Conservation (phyloP, 2,888 invertebrate genomes). For the Yponomeuta evonymella region DNA sequence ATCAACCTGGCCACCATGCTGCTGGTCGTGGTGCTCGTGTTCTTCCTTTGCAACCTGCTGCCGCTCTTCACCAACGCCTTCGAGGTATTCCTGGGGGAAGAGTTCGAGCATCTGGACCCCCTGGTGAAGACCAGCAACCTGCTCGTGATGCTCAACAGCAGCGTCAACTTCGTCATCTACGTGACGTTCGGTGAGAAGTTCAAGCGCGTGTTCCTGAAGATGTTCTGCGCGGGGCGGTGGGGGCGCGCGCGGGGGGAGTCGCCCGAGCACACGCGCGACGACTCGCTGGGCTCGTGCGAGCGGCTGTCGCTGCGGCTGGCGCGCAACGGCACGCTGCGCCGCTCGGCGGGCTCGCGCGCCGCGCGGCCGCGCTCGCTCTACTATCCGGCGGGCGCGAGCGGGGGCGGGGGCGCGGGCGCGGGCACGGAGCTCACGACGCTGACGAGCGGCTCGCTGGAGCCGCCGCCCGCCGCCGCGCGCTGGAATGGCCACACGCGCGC, state of each 20-base stretch:
- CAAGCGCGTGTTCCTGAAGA: slow-evolving; percentile 87
- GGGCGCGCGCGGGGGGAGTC: slow-evolving; percentile 78
- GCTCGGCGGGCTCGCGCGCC: slow-evolving; percentile 33
- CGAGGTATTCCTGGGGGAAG: slow-evolving; percentile 80
- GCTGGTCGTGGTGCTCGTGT: slow-evolving; percentile 94
- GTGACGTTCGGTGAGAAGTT: slow-evolving; percentile 98
- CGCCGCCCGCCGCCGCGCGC: slow-evolving; percentile 25
- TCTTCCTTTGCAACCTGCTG: slow-evolving; percentile 93
- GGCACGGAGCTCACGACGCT: slow-evolving; percentile 43
- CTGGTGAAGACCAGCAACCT: slow-evolving; percentile 91
- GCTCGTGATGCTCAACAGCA: slow-evolving; percentile 96
- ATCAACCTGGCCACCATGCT: slow-evolving; percentile 97
- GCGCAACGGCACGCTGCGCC: slow-evolving; percentile 60
- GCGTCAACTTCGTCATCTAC: slow-evolving; percentile 98
- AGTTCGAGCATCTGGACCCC: slow-evolving; percentile 71
- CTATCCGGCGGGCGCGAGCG: slow-evolving; percentile 23
- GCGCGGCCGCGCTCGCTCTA: slow-evolving; percentile 26
- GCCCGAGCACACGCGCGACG: slow-evolving; percentile 83
- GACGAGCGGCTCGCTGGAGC: slow-evolving; percentile 44
- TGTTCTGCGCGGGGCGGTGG: slow-evolving; percentile 82
- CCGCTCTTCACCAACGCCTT: slow-evolving; percentile 91
- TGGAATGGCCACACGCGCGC: slow-evolving; percentile 27
- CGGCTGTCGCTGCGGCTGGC: slow-evolving; percentile 80
- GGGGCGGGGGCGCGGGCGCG: slow-evolving; percentile 21
- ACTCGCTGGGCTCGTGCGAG: slow-evolving; percentile 88